A percentile compares a stretch with the other conserved stretches of the same genome.
These are phyloP conservation scores for Stenopsyche tienmushanensis DNA, from an alignment of 1,140 invertebrate species.

Conservation along the genomic window DNA sequence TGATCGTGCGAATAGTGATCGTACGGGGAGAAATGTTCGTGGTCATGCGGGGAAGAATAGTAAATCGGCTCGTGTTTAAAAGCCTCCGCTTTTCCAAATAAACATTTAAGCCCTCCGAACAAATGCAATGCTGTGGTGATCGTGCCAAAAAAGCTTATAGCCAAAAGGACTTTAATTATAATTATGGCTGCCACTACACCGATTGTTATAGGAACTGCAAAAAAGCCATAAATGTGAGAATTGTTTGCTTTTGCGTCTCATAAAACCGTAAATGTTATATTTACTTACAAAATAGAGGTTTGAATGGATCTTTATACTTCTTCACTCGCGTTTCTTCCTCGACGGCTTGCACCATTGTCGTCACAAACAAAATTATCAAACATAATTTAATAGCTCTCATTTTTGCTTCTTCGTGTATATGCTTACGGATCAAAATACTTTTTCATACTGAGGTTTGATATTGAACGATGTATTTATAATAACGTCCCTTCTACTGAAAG, in stretches of 20 bases:
- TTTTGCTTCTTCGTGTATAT: background rate
- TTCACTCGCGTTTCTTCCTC: background rate
- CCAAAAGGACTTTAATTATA: slow-evolving; percentile 38
- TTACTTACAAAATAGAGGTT: slow-evolving; percentile 9
- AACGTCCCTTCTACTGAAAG: slow-evolving; percentile 17
- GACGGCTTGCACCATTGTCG: background rate
- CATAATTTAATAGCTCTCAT: background rate
- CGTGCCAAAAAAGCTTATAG: slow-evolving; percentile 28
- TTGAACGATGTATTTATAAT: background rate
- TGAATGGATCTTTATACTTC: slow-evolving; percentile 6
- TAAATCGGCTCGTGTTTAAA: background rate
- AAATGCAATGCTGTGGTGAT: slow-evolving; percentile 23
- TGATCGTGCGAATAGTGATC: slow-evolving; percentile 13
- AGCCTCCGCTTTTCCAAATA: slow-evolving; percentile 20
- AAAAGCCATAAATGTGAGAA: slow-evolving; percentile 8
- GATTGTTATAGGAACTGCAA: slow-evolving; percentile 31
- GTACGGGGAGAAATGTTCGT: background rate
- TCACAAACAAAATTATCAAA: background rate
- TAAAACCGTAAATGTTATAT: background rate
- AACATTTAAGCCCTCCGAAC: slow-evolving; percentile 35
- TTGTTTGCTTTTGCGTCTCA: background rate
- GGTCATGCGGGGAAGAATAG: background rate
- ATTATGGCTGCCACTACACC: slow-evolving; percentile 20
- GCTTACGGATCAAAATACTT: background rate
- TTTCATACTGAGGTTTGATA: slow-evolving; percentile 6